Evolutionary conservation across 35 echinoderm and acorn worm species (phyloP).

Genomic region (Anneissia japonica): DNA sequence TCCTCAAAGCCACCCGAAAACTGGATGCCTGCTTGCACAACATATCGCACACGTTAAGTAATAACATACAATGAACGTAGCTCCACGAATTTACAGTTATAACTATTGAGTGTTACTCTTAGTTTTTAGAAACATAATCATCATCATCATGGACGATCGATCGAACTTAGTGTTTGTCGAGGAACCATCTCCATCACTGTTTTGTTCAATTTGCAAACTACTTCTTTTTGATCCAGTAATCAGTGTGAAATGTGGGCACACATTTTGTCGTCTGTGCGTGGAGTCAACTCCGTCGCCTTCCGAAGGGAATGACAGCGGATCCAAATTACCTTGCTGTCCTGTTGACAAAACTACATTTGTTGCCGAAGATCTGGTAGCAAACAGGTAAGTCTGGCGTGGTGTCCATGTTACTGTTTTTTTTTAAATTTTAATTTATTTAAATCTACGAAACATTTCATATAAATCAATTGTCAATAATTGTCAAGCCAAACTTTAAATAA

Average conservation of each 20-base stretch:
- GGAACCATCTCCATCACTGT: slow-evolving; percentile 69
- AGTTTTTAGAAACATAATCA: too few relatives aligned
- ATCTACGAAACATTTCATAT: too few relatives aligned
- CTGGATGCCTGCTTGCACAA: background rate
- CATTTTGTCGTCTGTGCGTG: slow-evolving; percentile 74
- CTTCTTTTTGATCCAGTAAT: slow-evolving; percentile 77
- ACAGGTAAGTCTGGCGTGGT: slow-evolving; percentile 9
- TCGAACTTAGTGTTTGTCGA: slow-evolving; percentile 51
- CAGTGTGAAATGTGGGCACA: slow-evolving; percentile 92
- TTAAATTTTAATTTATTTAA: too few relatives aligned
- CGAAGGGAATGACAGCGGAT: too few relatives aligned
- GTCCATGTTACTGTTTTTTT: too few relatives aligned
- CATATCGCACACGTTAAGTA: too few relatives aligned
- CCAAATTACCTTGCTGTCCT: background rate
- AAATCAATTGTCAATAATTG: too few relatives aligned
- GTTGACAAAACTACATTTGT: background rate
- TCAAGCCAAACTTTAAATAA: too few relatives aligned
- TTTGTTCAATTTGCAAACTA: slow-evolving; percentile 70
- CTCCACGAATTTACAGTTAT: too few relatives aligned
- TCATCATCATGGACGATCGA: background rate
- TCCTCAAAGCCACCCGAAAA: background rate
- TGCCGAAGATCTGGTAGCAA: slow-evolving; percentile 6
- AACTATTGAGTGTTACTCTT: too few relatives aligned
- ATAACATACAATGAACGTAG: too few relatives aligned
- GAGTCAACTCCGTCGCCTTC: background rate